Base-by-base conservation (phyloP, 2,113 vertebrate genomes). In the Acinonyx jubatus region DNA sequence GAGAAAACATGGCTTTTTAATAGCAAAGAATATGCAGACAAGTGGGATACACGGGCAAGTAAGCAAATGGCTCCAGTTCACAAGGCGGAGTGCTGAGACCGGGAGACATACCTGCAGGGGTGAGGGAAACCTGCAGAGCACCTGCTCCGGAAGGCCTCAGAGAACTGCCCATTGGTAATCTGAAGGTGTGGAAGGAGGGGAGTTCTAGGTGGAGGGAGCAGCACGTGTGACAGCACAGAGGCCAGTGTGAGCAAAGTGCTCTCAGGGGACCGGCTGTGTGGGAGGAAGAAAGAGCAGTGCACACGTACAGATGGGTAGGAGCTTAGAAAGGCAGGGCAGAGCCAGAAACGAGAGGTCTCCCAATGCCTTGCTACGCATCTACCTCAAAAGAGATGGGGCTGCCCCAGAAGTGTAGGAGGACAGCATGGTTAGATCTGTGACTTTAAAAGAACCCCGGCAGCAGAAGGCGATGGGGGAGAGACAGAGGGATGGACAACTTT, bases 231-330 rank as follows among this genome's bases (percentile, higher is more conserved):
- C 19, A n/a, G 38, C 50, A 11, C 15, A 91, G 55, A n/a, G 31
- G 61, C 50, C 7, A 29, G 9, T 33, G 50, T 4, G 8, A 73
- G 69, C 6, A 14, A 15, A 0, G 8, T 25, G 55, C 19, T 36
- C 29, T 18, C 33, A 63, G 38, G 29, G 69, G 65, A 23, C 48
- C 0, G 0, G 29, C 79, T 16, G 5, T 21, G 4, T 33, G 15
- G 25, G 65, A 2, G 33, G 38, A 16, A 6, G 52, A 61, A 78
- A 71, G 76, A 16, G 4, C 16, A 57, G 21, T 50, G 4, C 3
- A 4, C 14, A 15, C 0, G 8, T 1, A 27, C 41, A 0, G 16
- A 38, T 0, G n/a, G 14, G 36, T 9, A 61, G 36, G 38, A 71
- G 33, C 71, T 82, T 63, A 45, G 48, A 74, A 71, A 90, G 36